Percentiles rank a stretch among this genome's conserved stretches.
Evolutionary conservation across 1,140 invertebrate species (phyloP).

Genomic region (Centruroides vittatus): DNA sequence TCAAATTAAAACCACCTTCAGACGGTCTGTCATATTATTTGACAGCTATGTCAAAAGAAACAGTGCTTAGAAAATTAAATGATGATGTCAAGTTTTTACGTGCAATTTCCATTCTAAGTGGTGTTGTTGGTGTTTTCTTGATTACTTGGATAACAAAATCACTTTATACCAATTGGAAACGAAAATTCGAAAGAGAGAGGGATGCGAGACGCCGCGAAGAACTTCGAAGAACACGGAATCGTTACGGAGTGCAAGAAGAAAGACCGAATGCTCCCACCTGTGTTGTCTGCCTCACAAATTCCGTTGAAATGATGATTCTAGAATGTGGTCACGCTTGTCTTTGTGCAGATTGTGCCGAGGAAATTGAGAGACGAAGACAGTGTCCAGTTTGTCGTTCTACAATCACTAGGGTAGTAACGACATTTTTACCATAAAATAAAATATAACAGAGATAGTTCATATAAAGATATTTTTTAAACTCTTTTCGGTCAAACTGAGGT

Average conservation of each 20-base stretch:
- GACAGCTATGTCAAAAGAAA: slow-evolving; percentile 22
- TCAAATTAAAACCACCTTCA: slow-evolving; percentile 24
- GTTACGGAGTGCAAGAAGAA: slow-evolving; percentile 11
- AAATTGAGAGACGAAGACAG: slow-evolving; percentile 14
- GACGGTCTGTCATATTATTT: slow-evolving; percentile 23
- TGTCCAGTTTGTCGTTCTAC: slow-evolving; percentile 30
- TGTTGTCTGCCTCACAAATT: slow-evolving; percentile 29
- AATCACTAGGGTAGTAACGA: slow-evolving; percentile 22
- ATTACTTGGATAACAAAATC: slow-evolving; percentile 20
- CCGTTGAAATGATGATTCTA: slow-evolving; percentile 27
- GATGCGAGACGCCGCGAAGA: slow-evolving; percentile 32
- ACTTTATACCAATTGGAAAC: slow-evolving; percentile 1
- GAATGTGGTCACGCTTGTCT: slow-evolving; percentile 32
- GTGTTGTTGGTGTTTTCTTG: slow-evolving; percentile 20
- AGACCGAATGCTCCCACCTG: slow-evolving; percentile 20
- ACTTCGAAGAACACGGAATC: slow-evolving; percentile 9
- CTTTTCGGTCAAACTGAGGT: too few relatives aligned
- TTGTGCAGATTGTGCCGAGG: slow-evolving; percentile 28
- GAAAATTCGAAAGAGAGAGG: slow-evolving; percentile 13
- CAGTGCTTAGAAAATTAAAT: slow-evolving; percentile 23
- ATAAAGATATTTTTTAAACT: too few relatives aligned
- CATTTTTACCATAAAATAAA: slow-evolving; percentile 22
- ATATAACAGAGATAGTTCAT: too few relatives aligned
- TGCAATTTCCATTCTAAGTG: slow-evolving; percentile 20
- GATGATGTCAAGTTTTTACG: slow-evolving; percentile 21